A percentile compares a stretch with the other conserved stretches of the same genome.
Conservation (phyloP, 2,888 invertebrate genomes). For the Xylocampa areola region DNA sequence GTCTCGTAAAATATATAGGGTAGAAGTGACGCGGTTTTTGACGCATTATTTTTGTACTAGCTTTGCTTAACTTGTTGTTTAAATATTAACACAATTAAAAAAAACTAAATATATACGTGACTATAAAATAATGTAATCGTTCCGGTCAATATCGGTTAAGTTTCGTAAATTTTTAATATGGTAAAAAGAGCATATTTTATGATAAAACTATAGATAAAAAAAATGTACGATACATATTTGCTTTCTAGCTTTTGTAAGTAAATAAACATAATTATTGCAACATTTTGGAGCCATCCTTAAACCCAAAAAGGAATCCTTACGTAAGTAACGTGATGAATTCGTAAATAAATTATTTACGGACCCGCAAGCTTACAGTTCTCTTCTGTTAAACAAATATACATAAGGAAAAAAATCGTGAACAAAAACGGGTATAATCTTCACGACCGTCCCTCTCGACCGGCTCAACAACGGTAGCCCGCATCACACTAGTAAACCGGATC, state of each 20-base stretch:
- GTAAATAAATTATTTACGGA: slow-evolving; percentile 47
- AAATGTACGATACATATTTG: too few relatives aligned
- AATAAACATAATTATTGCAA: slow-evolving; percentile 22
- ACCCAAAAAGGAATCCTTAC: slow-evolving; percentile 28
- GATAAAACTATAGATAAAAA: too few relatives aligned
- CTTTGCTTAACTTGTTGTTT: not conserved
- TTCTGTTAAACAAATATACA: slow-evolving; percentile 49
- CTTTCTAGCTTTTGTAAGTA: not conserved
- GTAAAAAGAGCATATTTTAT: too few relatives aligned
- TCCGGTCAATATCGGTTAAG: too few relatives aligned
- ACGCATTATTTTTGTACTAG: slow-evolving; percentile 19
- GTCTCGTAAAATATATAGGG: slow-evolving; percentile 35
- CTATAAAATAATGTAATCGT: too few relatives aligned
- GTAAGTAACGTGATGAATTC: slow-evolving; percentile 41
- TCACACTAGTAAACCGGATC: slow-evolving; percentile 67
- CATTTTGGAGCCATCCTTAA: slow-evolving; percentile 8
- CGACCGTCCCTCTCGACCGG: slow-evolving; percentile 61
- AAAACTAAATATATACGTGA: too few relatives aligned
- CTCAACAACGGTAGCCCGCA: slow-evolving; percentile 61
- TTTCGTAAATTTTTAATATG: too few relatives aligned
- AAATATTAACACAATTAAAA: too few relatives aligned
- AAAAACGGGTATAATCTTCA: slow-evolving; percentile 65
- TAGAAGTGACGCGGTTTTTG: slow-evolving; percentile 22
- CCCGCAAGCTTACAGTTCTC: slow-evolving; percentile 40
- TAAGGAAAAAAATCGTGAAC: slow-evolving; percentile 56